Evolutionary conservation across 2,888 invertebrate genomes (phyloP).

Genomic region (Archips xylosteana): DNA sequence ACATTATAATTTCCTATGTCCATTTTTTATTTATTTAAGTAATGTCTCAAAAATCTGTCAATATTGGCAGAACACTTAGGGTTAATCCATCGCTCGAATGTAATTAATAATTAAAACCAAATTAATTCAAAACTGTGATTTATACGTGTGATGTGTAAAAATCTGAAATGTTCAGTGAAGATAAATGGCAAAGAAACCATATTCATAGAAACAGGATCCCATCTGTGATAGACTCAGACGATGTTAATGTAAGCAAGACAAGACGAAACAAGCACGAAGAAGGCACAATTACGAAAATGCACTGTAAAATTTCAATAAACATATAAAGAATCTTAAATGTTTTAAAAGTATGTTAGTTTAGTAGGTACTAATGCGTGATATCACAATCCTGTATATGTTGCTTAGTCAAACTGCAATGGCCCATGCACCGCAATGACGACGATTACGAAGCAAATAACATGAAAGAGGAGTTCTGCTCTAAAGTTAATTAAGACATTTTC

Average conservation of each 20-base stretch:
- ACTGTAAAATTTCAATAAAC: background rate
- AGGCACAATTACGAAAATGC: conserved; percentile 15
- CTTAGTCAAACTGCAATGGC: background rate
- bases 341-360: conserved; percentile 3
- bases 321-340: conserved; percentile 2
- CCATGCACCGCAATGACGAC: background rate
- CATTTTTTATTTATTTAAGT: background rate
- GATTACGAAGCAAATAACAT: conserved; percentile 2
- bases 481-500: background rate
- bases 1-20: background rate
- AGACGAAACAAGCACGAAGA: conserved; percentile 21
- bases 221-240: background rate
- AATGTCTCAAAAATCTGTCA: too few species aligned
- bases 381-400: background rate
- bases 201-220: background rate
- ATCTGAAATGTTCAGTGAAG: background rate
- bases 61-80: too few species aligned
- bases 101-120: too few species aligned
- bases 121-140: background rate
- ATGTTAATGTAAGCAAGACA: background rate
- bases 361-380: conserved; percentile 1
- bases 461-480: conserved; percentile 1
- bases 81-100: too few species aligned
- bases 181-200: background rate
- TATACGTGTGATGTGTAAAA: too few species aligned